Conservation (phyloP, 2,113 vertebrate genomes). For the Labeo catla region DNA sequence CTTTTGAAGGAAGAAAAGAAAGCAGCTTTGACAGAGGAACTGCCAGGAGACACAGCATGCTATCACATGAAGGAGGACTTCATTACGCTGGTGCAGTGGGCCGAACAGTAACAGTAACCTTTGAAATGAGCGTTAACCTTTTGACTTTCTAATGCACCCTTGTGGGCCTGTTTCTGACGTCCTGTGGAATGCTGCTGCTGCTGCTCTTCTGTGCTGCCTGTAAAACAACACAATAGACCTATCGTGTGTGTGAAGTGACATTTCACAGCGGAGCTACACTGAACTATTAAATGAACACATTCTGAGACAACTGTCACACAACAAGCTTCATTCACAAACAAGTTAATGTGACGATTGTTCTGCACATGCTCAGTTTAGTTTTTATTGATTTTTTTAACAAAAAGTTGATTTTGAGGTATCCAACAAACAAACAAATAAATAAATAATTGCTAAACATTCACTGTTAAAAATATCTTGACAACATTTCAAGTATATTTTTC, state of each 20-base stretch:
- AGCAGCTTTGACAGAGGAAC: conserved; percentile 45
- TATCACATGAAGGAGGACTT: conserved; percentile 51
- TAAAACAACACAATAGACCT: neutral
- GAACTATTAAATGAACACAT: neutral
- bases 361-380: neutral
- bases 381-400: neutral
- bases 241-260: neutral
- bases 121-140: conserved; percentile 46
- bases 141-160: conserved; percentile 31
- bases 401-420: neutral
- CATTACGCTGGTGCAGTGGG: conserved; percentile 50
- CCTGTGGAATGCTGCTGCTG: conserved; percentile 23
- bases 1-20: conserved; percentile 55
- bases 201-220: neutral
- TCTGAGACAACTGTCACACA: neutral
- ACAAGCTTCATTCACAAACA: neutral
- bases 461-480: neutral
- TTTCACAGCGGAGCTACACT: neutral
- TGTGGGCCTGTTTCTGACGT: conserved; percentile 18
- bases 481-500: neutral
- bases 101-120: conserved; percentile 57
- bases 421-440: neutral
- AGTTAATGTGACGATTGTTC: neutral
- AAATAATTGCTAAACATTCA: too few species aligned
- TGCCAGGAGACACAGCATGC: conserved; percentile 43